These are phyloP conservation scores for Oreortyx pictus DNA, from an alignment of 2,797 vertebrate genomes.

Conservation along the genomic window DNA sequence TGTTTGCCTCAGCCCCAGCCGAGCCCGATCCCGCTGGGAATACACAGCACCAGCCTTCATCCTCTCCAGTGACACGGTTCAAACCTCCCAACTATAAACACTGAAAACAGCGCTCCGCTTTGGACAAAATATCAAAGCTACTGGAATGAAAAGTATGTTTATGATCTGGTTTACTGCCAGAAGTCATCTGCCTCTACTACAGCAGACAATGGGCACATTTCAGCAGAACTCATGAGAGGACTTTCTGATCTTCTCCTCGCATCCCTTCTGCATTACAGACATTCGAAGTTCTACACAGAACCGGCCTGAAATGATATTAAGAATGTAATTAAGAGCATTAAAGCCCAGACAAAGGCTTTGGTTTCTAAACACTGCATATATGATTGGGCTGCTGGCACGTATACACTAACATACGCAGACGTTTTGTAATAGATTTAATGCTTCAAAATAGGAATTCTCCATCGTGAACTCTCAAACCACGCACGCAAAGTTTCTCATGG, in stretches of 20 bases:
- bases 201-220: slow-evolving; percentile 9
- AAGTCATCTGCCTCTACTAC: slow-evolving; percentile 20
- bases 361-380: not conserved
- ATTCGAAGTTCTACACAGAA: not conserved
- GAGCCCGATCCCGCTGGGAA: not conserved
- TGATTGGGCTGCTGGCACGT: not conserved
- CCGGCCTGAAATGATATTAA: not conserved
- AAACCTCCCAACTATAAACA: not conserved
- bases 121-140: slow-evolving; percentile 40
- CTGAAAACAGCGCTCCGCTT: not conserved
- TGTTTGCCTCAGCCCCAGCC: not conserved
- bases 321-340: not conserved
- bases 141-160: slow-evolving; percentile 6
- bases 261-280: not conserved
- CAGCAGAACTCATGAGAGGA: not conserved
- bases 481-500: not conserved
- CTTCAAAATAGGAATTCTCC: not conserved
- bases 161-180: slow-evolving; percentile 39
- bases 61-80: not conserved
- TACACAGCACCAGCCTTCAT: not conserved
- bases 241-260: slow-evolving; percentile 18
- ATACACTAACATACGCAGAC: not conserved
- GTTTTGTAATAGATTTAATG: not conserved
- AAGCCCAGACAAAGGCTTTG: not conserved
- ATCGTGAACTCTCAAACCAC: not conserved